These are phyloP conservation scores for Montipora efflorescens DNA, from an alignment of 64 coral and sea anemone species.

Conservation along the genomic window DNA sequence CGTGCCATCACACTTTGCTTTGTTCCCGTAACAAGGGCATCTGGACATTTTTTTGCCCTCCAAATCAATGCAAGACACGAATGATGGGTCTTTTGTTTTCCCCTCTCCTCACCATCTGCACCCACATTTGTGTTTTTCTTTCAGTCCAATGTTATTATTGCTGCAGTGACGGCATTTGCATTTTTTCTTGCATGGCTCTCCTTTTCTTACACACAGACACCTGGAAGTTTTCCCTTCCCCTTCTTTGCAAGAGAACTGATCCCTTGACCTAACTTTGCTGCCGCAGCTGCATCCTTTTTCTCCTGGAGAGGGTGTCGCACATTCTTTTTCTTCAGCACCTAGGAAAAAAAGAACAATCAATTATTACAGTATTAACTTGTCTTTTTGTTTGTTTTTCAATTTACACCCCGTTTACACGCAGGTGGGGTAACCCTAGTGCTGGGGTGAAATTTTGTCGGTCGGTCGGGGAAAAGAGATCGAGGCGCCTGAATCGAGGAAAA, in stretches of 20 bases:
- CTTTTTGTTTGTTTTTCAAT: neutral
- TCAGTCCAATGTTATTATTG: neutral
- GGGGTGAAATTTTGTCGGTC: no score
- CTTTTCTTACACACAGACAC: neutral
- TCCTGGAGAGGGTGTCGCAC: neutral
- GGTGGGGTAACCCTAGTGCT: no score
- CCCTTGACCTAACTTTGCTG: neutral
- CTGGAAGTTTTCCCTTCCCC: neutral
- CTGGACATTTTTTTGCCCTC: neutral
- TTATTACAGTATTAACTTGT: neutral
- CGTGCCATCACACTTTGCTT: neutral
- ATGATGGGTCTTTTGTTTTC: neutral
- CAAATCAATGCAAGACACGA: constrained; percentile 1
- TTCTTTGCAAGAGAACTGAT: neutral
- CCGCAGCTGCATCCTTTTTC: neutral
- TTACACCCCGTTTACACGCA: no score
- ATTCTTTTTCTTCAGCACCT: neutral
- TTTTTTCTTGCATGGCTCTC: neutral
- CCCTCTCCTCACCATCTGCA: neutral
- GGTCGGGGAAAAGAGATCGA: no score
- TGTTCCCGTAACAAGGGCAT: constrained; percentile 9
- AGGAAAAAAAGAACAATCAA: neutral
- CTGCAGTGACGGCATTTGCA: neutral
- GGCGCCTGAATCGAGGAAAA: no score
- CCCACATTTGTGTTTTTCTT: neutral